phyloP scores from a whole-genome alignment of 2,113 vertebrate species.

The Cricetomys ansorgei region DNA sequence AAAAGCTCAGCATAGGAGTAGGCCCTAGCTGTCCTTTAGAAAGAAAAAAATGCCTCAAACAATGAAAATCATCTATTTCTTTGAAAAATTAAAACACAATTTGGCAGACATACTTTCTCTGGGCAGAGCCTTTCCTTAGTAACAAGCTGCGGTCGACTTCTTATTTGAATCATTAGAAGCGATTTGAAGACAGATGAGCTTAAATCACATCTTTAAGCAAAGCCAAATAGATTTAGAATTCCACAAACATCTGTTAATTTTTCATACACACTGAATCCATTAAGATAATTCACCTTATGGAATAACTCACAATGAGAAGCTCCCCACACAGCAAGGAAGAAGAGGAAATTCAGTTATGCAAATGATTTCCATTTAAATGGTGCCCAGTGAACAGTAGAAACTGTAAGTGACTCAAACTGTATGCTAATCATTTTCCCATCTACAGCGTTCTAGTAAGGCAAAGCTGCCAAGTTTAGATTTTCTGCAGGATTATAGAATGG shows the following conservation, averaged over 20 bases:
- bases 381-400: slow-evolving; percentile 53
- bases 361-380: slow-evolving; percentile 64
- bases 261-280: slow-evolving; percentile 69
- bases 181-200: slow-evolving; percentile 73
- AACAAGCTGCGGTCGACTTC: slow-evolving; percentile 55
- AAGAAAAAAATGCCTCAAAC: slow-evolving; percentile 59
- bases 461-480: neutral
- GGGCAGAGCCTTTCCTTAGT: slow-evolving; percentile 49
- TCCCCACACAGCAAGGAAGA: neutral
- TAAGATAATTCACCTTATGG: slow-evolving; percentile 80
- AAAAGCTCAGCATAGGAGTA: slow-evolving; percentile 1
- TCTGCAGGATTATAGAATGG: neutral
- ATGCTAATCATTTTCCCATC: slow-evolving; percentile 51
- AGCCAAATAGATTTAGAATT: slow-evolving; percentile 73
- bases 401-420: slow-evolving; percentile 22
- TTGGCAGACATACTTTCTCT: slow-evolving; percentile 28
- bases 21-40: slow-evolving; percentile 29
- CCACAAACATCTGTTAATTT: slow-evolving; percentile 80
- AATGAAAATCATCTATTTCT: slow-evolving; percentile 62
- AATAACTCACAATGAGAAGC: slow-evolving; percentile 56
- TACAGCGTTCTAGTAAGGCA: slow-evolving; percentile 32
- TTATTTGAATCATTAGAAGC: slow-evolving; percentile 72
- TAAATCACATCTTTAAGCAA: slow-evolving; percentile 80
- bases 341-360: slow-evolving; percentile 72
- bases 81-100: slow-evolving; percentile 70